Base-by-base conservation (phyloP, 2,888 invertebrate genomes). In the Apeira syringaria region DNA sequence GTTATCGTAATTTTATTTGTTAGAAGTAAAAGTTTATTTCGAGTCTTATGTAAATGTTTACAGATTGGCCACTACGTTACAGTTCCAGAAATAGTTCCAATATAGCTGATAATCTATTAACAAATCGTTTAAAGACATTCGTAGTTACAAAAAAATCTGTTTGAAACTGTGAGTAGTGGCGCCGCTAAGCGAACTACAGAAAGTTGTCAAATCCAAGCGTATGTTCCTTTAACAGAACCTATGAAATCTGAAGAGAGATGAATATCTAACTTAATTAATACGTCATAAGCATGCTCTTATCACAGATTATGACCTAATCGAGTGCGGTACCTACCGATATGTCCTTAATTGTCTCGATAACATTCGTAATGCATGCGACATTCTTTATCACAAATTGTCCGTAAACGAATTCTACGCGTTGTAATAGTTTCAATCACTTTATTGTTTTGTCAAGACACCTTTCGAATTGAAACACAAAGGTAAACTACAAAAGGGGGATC, bases 161-260 rank as follows among this genome's bases (percentile, higher is more conserved):
- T 36, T 39, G 43, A 29, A 30, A 40, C 48, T 49, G 48, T 24
- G 20, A 22, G 51, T 45, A 56, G 56, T 56, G 56, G 53, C 82
- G 46, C 76, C 65, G 75, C 87, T 87, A 88, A 78, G 83, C 87
- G 82, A 74, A 76, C 87, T 88, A 87, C 86, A 81, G 86, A 86
- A 82, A 75, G 67, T 73, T 80, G 79, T 83, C 74, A 82, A 85
- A 86, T 85, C 77, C 77, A 84, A 86, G 77, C 83, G 77, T 82
- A 44, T 10, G 47, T 65, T 59, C n/a, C n/a, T n/a, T n/a, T n/a
- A n/a, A 79, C 64, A 72, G 54, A 50, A 45, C 59, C 68, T 69
- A 70, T 68, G 68, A 66, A 56, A 68, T 50, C 67, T 60, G 68
- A 78, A 74, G 68, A 74, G 68, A 77, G 61, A 79, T 56, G 51